These are phyloP conservation scores for Tryphoninae sp. DNA, from an alignment of 2,888 invertebrate genomes.

Conservation along the genomic window DNA sequence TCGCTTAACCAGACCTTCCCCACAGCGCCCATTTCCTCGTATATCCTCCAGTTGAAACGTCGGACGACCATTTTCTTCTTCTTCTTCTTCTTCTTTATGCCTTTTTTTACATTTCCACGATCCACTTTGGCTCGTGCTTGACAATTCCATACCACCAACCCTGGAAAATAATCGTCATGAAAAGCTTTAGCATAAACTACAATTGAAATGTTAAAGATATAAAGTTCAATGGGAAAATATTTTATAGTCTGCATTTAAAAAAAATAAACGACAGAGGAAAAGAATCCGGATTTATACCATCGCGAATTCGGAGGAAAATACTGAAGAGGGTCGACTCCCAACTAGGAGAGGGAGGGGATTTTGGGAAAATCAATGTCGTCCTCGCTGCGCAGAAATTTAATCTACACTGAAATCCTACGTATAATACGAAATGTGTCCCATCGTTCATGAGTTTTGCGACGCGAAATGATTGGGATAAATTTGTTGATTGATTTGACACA, in stretches of 20 bases:
- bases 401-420: conserved; percentile 9
- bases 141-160: background rate
- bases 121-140: background rate
- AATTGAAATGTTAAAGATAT: background rate
- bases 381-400: conserved; percentile 25
- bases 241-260: background rate
- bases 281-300: background rate
- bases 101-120: background rate
- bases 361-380: conserved; percentile 45
- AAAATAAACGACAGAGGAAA: background rate
- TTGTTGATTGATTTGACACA: conserved; percentile 24
- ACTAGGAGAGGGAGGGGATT: background rate
- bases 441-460: background rate
- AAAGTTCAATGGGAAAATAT: background rate
- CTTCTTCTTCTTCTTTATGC: too few relatives aligned
- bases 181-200: background rate
- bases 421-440: conserved; percentile 5
- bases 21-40: background rate
- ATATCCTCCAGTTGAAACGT: background rate
- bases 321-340: background rate
- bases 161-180: background rate
- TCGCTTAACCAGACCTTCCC: background rate
- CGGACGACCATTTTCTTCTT: background rate
- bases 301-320: background rate
- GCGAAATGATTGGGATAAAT: conserved; percentile 31